Conservation (phyloP, 2,113 vertebrate species). For the Oxyura jamaicensis region DNA sequence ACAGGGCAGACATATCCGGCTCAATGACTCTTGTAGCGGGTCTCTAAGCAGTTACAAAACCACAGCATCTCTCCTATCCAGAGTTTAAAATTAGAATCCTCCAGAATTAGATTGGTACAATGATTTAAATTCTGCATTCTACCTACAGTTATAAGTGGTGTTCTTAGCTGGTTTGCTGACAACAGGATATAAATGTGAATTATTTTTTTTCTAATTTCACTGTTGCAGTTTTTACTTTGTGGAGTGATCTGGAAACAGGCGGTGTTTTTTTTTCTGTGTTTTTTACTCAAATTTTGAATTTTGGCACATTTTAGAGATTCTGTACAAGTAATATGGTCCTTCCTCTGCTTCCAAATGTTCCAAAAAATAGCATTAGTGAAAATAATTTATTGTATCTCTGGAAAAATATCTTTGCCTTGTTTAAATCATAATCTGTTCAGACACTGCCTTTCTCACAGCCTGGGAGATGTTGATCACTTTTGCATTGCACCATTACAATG, state of each 20-base stretch:
- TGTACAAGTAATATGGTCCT: neutral
- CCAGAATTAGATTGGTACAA: neutral
- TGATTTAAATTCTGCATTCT: neutral
- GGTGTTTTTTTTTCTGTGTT: neutral
- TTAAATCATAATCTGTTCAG: neutral
- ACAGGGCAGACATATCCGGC: neutral
- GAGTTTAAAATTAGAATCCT: neutral
- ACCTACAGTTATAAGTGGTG: neutral
- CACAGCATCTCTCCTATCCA: neutral
- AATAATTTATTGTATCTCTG: neutral
- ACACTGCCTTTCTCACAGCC: neutral
- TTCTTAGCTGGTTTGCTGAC: neutral
- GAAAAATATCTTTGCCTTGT: neutral
- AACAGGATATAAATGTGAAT: neutral
- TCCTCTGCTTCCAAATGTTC: neutral
- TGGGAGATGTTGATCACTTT: constrained; percentile 31
- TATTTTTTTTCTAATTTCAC: neutral
- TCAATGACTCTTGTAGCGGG: neutral
- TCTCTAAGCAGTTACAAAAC: neutral
- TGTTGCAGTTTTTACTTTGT: neutral
- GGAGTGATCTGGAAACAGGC: neutral
- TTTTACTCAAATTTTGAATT: neutral
- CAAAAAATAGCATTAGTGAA: neutral
- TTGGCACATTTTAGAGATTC: neutral
- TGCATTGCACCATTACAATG: constrained; percentile 2